Base-by-base conservation (phyloP, 2,888 invertebrate genomes). In the Monochamus alternatus region DNA sequence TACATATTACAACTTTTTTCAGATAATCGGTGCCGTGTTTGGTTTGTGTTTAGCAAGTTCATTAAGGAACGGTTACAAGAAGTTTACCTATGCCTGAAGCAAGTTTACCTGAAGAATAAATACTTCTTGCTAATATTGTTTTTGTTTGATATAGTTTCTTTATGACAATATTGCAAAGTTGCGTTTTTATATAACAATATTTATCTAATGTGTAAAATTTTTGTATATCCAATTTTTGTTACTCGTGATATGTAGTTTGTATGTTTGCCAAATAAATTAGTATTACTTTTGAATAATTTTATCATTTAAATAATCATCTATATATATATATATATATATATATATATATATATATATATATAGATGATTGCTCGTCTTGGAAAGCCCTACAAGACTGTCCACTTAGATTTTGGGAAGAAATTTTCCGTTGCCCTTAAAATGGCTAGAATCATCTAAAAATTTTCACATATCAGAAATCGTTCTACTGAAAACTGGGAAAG, bases 41-140 rank as follows among this genome's bases (percentile, higher is more conserved):
- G 95, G 96, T 77, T 94, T 97, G 88, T 96, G 96, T 87, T 90
- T 98, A 88, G 95, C 95, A 82, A 95, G 95, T 88, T 95, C 96
- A 86, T 95, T 97, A 88, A 93, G 94, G 89, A 96, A 96, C 89
- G 94, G 95, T 87, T 93, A 94, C 87, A 93, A 95, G 90, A 93
- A 95, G 85, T 86, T 86, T 68, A 84, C 85, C 58, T 88, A 87
- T 75, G 86, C 88, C 43, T 88, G 82, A 85, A 65, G 55, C 52
- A 64, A 30, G 12, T 70, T 59, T 73, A 67, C 73, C 73, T 73
- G 73, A 73, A n/a, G 44, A 60, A 31, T 69, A 60, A 65, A 73
- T 73, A 59, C 66, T 55, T 65, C 69, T 59, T 73, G 69, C 63
- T 66, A 73, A 76, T 65, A 69, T 65, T 76, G 69, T 76, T 76